Evolutionary conservation across 1,140 invertebrate species (phyloP).

Genomic region (Ylistrum balloti): DNA sequence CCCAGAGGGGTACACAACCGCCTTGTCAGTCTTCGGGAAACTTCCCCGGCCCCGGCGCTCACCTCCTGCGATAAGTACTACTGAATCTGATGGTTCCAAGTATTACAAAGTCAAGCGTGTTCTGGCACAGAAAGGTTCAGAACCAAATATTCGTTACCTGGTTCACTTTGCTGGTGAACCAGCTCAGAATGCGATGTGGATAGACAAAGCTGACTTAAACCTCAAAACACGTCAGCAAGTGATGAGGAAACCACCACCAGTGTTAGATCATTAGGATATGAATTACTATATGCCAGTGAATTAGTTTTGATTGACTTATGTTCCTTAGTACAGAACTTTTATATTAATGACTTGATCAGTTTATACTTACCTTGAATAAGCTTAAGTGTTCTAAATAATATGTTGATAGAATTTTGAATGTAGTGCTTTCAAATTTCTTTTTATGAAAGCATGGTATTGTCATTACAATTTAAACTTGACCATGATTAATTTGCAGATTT

Average conservation of each 20-base stretch:
- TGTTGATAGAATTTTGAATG: background rate
- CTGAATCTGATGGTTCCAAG: background rate
- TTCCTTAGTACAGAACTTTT: background rate
- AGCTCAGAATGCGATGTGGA: conserved; percentile 55
- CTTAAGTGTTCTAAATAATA: too few relatives aligned
- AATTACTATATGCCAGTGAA: background rate
- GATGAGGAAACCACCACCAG: background rate
- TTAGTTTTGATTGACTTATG: background rate
- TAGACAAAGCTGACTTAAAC: conserved; percentile 6
- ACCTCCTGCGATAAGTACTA: background rate
- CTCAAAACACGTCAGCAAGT: background rate
- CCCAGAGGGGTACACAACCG: too few relatives aligned
- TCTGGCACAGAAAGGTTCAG: background rate
- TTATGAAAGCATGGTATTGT: background rate
- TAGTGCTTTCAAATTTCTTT: background rate
- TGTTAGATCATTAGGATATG: background rate
- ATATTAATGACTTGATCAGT: background rate
- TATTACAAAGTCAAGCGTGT: background rate
- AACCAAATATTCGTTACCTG: background rate
- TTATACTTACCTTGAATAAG: background rate
- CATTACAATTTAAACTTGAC: too few relatives aligned
- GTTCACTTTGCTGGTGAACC: too few relatives aligned
- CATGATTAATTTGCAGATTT: background rate
- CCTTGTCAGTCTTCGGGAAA: too few relatives aligned
- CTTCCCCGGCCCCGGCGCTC: background rate